Evolutionary conservation across 2,113 vertebrate genomes (phyloP), one percentile per base, ranked within the genome.

Genomic region (Stegostoma tigrinum): DNA sequence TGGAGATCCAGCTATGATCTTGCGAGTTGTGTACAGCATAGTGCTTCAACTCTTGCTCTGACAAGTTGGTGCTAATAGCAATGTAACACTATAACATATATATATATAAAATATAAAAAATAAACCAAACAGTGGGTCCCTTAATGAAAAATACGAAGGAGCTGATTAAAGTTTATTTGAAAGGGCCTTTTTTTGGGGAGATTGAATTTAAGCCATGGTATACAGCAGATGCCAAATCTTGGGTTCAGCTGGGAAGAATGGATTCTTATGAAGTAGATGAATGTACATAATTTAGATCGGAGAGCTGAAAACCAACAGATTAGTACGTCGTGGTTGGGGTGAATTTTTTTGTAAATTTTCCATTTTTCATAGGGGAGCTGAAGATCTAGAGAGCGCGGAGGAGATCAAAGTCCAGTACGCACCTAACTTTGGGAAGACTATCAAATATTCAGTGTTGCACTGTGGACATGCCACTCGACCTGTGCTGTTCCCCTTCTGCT

Each of bases 381-480:
- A 61, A 61, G 55, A 61, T 10, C 48, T 48, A 61, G 55, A 61
- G 55, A 61, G 14, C 1, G 75, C 10, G 75, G n/a, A 83, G 38
- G 42, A 83, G 38, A 21, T 21, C 42, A 83, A 83, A 83, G 38
- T 45, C 38, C 42, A 1, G 52, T 6, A 83, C 96, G 96, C 95
- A 98, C 98, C 98, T 96, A 97, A 97, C 85, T 97, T 98, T 42
- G 98, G 98, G 96, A 98, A 98, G 96, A 97, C 96, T 23, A 98
- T 97, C 6, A 90, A 96, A 95, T 98, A 98, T 34, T 97, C 97
- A 0, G 97, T 98, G 90, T 97, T 97, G 87, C 98, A 98, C 61
- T 98, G 98, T 0, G 97, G 98, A 80, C 98, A 98, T 96, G 96
- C 97, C 70, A 98, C 98, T 0, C 96, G 96, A 15, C 97, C 97